phyloP scores from a whole-genome alignment of 2,113 vertebrate species.

The Macquaria ambigua region DNA sequence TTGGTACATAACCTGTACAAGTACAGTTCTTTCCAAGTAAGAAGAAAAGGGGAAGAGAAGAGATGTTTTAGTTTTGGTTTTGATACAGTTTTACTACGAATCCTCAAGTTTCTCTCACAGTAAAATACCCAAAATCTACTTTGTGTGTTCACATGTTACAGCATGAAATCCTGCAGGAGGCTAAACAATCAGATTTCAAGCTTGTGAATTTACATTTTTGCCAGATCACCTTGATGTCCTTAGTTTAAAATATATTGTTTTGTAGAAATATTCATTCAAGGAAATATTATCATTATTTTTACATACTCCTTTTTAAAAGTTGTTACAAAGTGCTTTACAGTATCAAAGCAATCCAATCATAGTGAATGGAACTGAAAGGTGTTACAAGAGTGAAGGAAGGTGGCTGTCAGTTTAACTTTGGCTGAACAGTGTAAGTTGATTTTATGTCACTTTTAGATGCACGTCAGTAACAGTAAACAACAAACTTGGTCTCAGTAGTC shows the following conservation, averaged over 20 bases:
- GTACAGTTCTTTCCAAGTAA: too few relatives aligned
- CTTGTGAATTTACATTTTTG: not conserved
- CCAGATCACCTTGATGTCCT: not conserved
- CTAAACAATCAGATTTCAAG: not conserved
- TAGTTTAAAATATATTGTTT: not conserved
- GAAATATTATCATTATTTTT: not conserved
- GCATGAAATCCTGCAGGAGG: not conserved
- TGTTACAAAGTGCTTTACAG: not conserved
- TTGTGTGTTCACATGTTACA: too few relatives aligned
- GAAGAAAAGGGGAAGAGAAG: not conserved
- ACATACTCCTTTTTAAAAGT: not conserved
- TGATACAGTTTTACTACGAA: not conserved
- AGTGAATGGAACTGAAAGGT: not conserved
- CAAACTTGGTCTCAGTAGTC: not conserved
- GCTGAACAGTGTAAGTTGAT: not conserved
- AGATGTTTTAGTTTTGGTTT: too few relatives aligned
- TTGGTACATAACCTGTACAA: not conserved
- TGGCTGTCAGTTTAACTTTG: not conserved
- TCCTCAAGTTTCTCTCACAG: not conserved
- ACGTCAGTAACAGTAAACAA: too few relatives aligned
- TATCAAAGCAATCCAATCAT: not conserved
- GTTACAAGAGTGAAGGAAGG: not conserved
- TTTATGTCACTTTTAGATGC: too few relatives aligned
- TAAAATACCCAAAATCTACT: not conserved
- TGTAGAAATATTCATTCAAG: not conserved